Percentiles rank a stretch among this genome's conserved stretches.
These are phyloP conservation scores for Jacana jacana DNA, from an alignment of 2,113 vertebrate genomes.

Conservation along the genomic window DNA sequence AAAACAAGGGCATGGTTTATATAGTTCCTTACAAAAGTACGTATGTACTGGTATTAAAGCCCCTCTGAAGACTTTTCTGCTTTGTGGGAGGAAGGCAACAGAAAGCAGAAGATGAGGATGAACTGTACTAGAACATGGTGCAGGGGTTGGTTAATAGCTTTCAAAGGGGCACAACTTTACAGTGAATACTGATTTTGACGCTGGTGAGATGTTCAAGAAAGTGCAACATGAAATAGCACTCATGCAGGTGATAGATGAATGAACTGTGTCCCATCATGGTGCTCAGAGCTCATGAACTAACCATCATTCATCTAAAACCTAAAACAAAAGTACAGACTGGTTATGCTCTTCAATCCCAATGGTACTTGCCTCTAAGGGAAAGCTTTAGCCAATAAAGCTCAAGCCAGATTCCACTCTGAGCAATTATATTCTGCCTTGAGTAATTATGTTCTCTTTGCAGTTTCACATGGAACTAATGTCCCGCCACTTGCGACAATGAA, in stretches of 20 bases:
- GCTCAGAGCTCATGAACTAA: neutral
- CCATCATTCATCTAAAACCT: neutral
- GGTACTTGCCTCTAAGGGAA: neutral
- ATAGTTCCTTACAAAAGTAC: neutral
- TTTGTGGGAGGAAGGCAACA: neutral
- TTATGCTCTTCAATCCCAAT: neutral
- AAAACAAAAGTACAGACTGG: neutral
- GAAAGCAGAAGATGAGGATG: neutral
- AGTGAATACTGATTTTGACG: neutral
- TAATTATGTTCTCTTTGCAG: neutral
- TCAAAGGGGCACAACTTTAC: neutral
- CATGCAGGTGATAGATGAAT: neutral
- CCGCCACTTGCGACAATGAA: neutral
- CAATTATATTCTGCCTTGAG: constrained; percentile 30
- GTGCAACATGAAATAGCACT: neutral
- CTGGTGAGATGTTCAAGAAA: neutral
- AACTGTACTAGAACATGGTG: neutral
- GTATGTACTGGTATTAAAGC: no score
- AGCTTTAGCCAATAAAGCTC: neutral
- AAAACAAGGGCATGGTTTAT: neutral
- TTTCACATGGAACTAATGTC: constrained; percentile 12
- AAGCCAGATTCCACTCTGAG: neutral
- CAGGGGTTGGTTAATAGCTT: neutral
- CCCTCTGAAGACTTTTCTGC: neutral
- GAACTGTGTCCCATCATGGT: neutral